Conservation (phyloP, 30 jellyfish, hydroid and myxozoan genomes). For the Aurelia aurita complex sp. Pacific region DNA sequence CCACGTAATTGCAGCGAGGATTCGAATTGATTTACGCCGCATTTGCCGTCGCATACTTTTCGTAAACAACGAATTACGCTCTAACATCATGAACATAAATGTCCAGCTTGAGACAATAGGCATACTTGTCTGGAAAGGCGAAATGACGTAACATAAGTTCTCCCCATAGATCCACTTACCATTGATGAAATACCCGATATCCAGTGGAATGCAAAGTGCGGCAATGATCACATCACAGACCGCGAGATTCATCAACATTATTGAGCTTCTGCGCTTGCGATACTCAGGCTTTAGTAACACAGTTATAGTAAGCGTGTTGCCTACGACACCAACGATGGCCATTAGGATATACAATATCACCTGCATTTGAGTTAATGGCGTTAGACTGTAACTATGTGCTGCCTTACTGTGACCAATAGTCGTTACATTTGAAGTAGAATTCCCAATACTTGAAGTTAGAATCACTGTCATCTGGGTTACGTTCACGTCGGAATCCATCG, state of each 20-base stretch:
- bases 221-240: constrained; percentile 67
- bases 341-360: constrained; percentile 45
- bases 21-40: constrained; percentile 40
- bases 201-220: constrained; percentile 70
- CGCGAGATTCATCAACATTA: constrained; percentile 63
- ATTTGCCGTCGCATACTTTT: constrained; percentile 25
- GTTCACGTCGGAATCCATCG: no score
- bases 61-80: constrained; percentile 60
- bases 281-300: constrained; percentile 49
- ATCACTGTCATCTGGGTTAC: no score
- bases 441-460: no score
- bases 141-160: constrained; percentile 54
- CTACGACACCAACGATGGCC: constrained; percentile 70
- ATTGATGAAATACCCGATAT: constrained; percentile 47
- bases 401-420: no score
- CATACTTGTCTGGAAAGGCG: constrained; percentile 78
- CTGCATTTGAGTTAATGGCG: constrained; percentile 49
- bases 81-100: constrained; percentile 72
- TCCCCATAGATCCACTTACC: constrained; percentile 63
- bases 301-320: constrained; percentile 61
- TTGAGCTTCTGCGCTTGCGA: constrained; percentile 69
- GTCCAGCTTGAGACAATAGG: constrained; percentile 84
- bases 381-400: not conserved
- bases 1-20: constrained; percentile 72
- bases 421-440: no score